A percentile compares a stretch with the other conserved stretches of the same genome.
Conservation (phyloP, 1,140 invertebrate species). For the Aleiodes sp. region DNA sequence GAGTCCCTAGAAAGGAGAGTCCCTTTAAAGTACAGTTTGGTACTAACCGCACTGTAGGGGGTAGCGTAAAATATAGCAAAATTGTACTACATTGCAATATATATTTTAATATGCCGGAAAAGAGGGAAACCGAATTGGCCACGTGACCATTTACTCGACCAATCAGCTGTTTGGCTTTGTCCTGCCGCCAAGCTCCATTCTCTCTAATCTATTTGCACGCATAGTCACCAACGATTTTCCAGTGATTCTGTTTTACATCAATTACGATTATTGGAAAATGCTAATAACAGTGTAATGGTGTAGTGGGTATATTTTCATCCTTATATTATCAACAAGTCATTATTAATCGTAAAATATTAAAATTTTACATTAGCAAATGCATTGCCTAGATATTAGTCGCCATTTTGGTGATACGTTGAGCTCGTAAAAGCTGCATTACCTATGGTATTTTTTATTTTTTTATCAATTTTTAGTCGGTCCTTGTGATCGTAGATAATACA, state of each 20-base stretch:
- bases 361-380: conserved; percentile 58
- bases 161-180: conserved; percentile 70
- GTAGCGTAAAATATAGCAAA: no score
- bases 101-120: background rate
- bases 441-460: conserved; percentile 58
- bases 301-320: conserved; percentile 40
- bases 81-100: no score
- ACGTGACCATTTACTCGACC: conserved; percentile 62
- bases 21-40: no score
- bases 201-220: conserved; percentile 65
- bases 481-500: conserved; percentile 41
- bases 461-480: conserved; percentile 43
- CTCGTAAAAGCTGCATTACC: conserved; percentile 53
- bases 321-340: background rate
- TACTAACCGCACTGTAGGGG: background rate
- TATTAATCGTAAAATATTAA: conserved; percentile 6
- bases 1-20: no score
- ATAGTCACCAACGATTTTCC: conserved; percentile 59
- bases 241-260: conserved; percentile 37
- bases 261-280: conserved; percentile 18
- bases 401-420: conserved; percentile 67
- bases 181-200: conserved; percentile 69
- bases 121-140: conserved; percentile 40
- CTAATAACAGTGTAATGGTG: conserved; percentile 34
- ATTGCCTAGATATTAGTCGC: conserved; percentile 60